Conservation (phyloP, 2,888 invertebrate species). For the Lottia scabra region DNA sequence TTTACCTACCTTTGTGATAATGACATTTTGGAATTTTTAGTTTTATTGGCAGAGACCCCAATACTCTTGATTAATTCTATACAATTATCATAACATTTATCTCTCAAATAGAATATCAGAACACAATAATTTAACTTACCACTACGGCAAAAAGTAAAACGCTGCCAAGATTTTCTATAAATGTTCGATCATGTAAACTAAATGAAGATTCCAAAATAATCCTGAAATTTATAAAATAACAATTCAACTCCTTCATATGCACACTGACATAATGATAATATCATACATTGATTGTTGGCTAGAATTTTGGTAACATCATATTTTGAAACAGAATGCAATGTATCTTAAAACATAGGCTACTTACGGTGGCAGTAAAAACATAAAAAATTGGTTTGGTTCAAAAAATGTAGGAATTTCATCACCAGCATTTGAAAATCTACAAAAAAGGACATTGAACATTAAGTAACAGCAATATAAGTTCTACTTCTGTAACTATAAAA, state of each 20-base stretch:
- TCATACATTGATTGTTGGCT: neutral
- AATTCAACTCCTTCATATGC: neutral
- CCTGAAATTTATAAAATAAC: conserved; percentile 47
- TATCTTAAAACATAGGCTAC: too few relatives aligned
- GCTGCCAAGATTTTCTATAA: conserved; percentile 73
- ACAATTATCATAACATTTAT: too few relatives aligned
- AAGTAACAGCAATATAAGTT: neutral
- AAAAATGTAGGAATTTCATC: conserved; percentile 56
- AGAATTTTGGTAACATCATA: neutral
- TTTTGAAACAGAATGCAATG: too few relatives aligned
- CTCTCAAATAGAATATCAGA: too few relatives aligned
- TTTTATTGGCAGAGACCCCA: too few relatives aligned
- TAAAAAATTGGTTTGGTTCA: conserved; percentile 71
- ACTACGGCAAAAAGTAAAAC: conserved; percentile 73
- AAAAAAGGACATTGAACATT: conserved; percentile 24
- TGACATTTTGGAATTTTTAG: too few relatives aligned
- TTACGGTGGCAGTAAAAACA: conserved; percentile 73
- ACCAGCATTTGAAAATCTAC: conserved; percentile 41
- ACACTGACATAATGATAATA: too few relatives aligned
- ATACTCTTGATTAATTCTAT: too few relatives aligned
- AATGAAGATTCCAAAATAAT: conserved; percentile 74
- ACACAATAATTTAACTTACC: conserved; percentile 64
- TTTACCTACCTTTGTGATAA: too few relatives aligned
- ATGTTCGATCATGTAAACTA: conserved; percentile 73
- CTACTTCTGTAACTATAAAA: neutral